phyloP scores from a whole-genome alignment of 2,888 invertebrate species.

The Anodontia alba region DNA sequence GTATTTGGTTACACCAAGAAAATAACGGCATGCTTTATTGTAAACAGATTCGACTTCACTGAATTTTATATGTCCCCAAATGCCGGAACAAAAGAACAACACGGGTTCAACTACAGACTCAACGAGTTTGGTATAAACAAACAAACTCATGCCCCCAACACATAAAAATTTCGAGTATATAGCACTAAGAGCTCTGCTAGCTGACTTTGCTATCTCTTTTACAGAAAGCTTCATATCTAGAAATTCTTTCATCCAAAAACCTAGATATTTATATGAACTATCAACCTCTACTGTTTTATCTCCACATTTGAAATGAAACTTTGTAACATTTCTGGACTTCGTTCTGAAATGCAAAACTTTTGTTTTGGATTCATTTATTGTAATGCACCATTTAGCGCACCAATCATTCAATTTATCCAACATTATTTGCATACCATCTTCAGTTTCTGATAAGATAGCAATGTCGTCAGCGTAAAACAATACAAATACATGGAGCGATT shows the following conservation, averaged over 20 bases:
- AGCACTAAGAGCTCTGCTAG: slow-evolving; percentile 28
- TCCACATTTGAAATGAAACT: slow-evolving; percentile 23
- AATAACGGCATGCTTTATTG: slow-evolving; percentile 5
- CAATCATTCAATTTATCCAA: slow-evolving; percentile 23
- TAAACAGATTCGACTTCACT: background rate
- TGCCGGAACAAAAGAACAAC: slow-evolving; percentile 16
- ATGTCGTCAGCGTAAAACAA: slow-evolving; percentile 47
- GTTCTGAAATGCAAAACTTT: slow-evolving; percentile 36
- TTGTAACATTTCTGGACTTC: background rate
- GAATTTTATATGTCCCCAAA: slow-evolving; percentile 3
- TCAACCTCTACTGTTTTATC: background rate
- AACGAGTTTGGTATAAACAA: slow-evolving; percentile 15
- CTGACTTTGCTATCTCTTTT: slow-evolving; percentile 26
- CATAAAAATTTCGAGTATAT: slow-evolving; percentile 9
- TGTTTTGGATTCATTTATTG: slow-evolving; percentile 29
- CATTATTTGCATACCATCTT: slow-evolving; percentile 26
- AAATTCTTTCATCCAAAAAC: slow-evolving; percentile 19
- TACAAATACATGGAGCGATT: background rate
- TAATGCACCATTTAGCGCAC: slow-evolving; percentile 30
- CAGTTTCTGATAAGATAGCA: slow-evolving; percentile 24
- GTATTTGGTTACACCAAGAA: slow-evolving; percentile 9
- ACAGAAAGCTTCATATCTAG: slow-evolving; percentile 22
- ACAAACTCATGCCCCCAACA: slow-evolving; percentile 6
- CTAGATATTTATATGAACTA: slow-evolving; percentile 19
- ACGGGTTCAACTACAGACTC: slow-evolving; percentile 19